phyloP scores from a whole-genome alignment of 2,888 invertebrate species.

The Teleogryllus oceanicus region DNA sequence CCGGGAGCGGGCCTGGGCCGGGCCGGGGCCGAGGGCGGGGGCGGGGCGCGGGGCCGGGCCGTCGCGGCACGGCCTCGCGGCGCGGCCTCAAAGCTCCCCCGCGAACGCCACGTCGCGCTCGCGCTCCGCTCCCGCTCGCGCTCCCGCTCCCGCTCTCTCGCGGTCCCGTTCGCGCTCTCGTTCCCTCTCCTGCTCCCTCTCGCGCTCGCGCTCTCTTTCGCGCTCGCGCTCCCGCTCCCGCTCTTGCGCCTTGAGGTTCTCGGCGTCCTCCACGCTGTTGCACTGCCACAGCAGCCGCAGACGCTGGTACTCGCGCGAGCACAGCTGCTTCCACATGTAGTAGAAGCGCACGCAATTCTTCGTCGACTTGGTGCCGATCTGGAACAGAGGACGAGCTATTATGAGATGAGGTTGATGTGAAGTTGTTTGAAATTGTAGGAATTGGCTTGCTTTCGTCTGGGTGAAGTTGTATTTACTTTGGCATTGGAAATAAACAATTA shows the following conservation, averaged over 20 bases:
- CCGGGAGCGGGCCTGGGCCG: too few species aligned
- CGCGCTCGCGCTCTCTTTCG: not conserved
- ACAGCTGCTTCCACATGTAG: not conserved
- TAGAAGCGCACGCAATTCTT: not conserved
- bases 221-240: not conserved
- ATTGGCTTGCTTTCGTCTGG: too few species aligned
- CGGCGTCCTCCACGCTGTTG: slow-evolving; percentile 9
- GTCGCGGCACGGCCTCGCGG: not conserved
- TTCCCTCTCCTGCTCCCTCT: not conserved
- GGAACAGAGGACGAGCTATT: not conserved
- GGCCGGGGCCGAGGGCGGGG: not conserved
- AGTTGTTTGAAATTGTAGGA: too few species aligned
- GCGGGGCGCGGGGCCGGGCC: not conserved
- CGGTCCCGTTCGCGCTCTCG: not conserved
- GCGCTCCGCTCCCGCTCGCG: not conserved
- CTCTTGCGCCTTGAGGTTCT: not conserved
- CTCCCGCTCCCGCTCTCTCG: not conserved
- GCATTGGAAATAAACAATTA: too few species aligned
- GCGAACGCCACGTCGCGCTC: not conserved
- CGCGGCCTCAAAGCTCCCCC: not conserved
- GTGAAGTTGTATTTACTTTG: too few species aligned
- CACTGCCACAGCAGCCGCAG: slow-evolving; percentile 4
- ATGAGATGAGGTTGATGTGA: too few species aligned
- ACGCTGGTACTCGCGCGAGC: slow-evolving; percentile 9
- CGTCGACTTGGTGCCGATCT: not conserved